Evolutionary conservation across 2,113 vertebrate species (phyloP).

Genomic region (Proteles cristata): DNA sequence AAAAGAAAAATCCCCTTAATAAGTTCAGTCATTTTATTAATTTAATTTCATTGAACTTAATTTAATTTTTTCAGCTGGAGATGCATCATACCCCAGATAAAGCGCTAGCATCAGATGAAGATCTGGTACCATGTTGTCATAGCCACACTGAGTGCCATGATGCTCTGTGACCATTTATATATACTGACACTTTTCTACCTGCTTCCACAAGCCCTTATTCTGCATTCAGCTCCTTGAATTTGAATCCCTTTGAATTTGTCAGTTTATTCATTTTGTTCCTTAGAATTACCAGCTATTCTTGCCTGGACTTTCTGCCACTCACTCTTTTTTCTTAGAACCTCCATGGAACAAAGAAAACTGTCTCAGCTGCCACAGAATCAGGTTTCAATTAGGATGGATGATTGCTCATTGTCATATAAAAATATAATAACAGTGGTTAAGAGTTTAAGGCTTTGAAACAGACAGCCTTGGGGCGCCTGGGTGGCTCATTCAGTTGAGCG

Average conservation of each 20-base stretch:
- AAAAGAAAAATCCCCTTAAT: background rate
- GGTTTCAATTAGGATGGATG: background rate
- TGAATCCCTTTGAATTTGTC: background rate
- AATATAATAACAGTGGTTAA: background rate
- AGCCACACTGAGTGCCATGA: background rate
- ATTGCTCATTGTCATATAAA: background rate
- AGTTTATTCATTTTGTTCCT: constrained; percentile 20
- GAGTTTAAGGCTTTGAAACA: background rate
- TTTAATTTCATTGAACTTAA: background rate
- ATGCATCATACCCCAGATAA: background rate
- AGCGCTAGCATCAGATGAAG: background rate
- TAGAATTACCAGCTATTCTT: constrained; percentile 11
- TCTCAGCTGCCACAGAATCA: background rate
- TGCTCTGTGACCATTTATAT: background rate
- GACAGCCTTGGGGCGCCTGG: background rate
- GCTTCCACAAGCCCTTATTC: background rate
- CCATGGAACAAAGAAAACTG: background rate
- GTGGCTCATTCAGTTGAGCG: too few species aligned
- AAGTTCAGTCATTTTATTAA: background rate
- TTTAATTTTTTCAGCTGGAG: background rate
- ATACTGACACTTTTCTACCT: background rate
- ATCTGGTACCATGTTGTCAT: background rate
- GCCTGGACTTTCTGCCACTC: background rate
- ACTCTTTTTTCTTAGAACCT: background rate
- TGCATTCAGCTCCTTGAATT: background rate